Evolutionary conservation across 2,888 invertebrate species (phyloP).

Genomic region (Cryptophagus acutangulus): DNA sequence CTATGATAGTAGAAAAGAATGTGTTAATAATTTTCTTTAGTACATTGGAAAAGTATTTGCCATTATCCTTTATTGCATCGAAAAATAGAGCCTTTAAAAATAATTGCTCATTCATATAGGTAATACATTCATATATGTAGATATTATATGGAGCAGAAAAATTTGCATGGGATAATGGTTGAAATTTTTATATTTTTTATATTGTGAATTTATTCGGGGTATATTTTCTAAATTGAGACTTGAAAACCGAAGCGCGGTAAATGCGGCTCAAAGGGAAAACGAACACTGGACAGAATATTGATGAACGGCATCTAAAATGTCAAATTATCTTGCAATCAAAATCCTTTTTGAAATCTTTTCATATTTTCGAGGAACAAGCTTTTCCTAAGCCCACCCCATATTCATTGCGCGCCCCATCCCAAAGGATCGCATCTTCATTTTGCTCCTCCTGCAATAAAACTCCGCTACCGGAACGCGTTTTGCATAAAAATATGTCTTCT

Average conservation of each 20-base stretch:
- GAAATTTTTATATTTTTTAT: slow-evolving; percentile 7
- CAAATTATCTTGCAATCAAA: slow-evolving; percentile 38
- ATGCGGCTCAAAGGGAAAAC: slow-evolving; percentile 26
- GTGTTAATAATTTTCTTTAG: too few relatives aligned
- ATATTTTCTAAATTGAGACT: slow-evolving; percentile 12
- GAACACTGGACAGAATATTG: slow-evolving; percentile 34
- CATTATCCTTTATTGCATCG: too few relatives aligned
- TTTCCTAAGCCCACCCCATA: slow-evolving; percentile 35
- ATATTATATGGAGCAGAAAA: background rate
- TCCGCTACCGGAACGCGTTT: slow-evolving; percentile 45
- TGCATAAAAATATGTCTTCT: slow-evolving; percentile 47
- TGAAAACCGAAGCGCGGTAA: slow-evolving; percentile 14
- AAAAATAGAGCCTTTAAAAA: too few relatives aligned
- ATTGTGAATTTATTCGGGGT: slow-evolving; percentile 10
- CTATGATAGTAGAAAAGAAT: too few relatives aligned
- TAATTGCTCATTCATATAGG: too few relatives aligned
- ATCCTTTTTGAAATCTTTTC: slow-evolving; percentile 36
- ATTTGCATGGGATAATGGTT: slow-evolving; percentile 14
- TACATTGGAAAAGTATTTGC: too few relatives aligned
- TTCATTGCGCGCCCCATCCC: slow-evolving; percentile 35
- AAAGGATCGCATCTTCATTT: slow-evolving; percentile 44
- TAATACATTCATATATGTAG: too few relatives aligned
- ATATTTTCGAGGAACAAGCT: slow-evolving; percentile 35
- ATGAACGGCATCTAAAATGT: slow-evolving; percentile 35
- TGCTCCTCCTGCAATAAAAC: slow-evolving; percentile 45